A percentile compares a stretch with the other conserved stretches of the same genome.
Evolutionary conservation across 2,797 vertebrate species (phyloP).

Genomic region (Anabas testudineus): DNA sequence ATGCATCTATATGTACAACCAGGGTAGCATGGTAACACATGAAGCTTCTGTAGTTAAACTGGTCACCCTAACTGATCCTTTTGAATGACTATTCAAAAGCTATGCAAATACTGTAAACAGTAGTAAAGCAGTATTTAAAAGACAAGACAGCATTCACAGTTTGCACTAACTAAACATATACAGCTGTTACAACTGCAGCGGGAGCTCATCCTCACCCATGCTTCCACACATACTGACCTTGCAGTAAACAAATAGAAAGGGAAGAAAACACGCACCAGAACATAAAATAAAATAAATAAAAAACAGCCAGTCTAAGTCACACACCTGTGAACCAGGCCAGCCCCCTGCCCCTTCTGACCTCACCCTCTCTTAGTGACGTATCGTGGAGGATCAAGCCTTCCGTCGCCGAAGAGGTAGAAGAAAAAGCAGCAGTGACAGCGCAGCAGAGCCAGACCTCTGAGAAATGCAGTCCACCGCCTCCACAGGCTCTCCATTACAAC

Average conservation of each 20-base stretch:
- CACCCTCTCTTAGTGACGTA: conserved; percentile 32
- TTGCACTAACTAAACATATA: conserved; percentile 1
- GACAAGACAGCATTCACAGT: conserved; percentile 11
- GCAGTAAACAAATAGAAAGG: conserved; percentile 32
- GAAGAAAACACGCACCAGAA: neutral
- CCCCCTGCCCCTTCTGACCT: conserved; percentile 51
- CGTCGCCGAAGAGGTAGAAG: conserved; percentile 54
- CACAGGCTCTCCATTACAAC: conserved; percentile 54
- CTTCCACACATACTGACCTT: conserved; percentile 14
- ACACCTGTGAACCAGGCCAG: conserved; percentile 66
- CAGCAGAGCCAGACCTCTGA: conserved; percentile 42
- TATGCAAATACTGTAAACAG: neutral
- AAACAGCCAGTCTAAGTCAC: conserved; percentile 12
- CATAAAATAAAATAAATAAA: too few species aligned
- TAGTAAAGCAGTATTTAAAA: neutral
- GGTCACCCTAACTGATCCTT: neutral
- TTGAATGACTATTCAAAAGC: neutral
- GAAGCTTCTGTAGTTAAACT: neutral
- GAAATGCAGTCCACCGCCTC: conserved; percentile 40
- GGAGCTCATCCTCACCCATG: conserved; percentile 17
- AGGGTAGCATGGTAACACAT: neutral
- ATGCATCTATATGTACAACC: neutral
- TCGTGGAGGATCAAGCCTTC: conserved; percentile 34
- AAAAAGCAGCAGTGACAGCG: conserved; percentile 29
- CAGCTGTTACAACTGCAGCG: conserved; percentile 34